Percentiles rank a stretch among this genome's conserved stretches.
Conservation (phyloP, 2,888 invertebrate species). For the Tryphoninae sp. region DNA sequence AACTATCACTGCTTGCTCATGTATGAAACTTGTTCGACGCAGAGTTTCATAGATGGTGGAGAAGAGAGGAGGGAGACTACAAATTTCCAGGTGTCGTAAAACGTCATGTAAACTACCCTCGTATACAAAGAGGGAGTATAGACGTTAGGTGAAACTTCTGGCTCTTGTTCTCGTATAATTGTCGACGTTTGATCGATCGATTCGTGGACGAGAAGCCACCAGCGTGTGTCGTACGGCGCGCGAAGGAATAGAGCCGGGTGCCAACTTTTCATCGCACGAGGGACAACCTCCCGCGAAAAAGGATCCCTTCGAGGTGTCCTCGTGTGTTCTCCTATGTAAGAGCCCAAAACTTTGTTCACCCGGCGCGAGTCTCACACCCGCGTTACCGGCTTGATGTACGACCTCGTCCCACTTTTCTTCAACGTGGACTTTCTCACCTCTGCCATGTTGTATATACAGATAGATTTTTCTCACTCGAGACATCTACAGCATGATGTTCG, state of each 20-base stretch:
- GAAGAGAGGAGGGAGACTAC: not conserved
- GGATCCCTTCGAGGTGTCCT: no score
- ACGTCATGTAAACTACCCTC: not conserved
- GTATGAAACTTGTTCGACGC: no score
- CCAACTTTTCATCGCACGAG: no score
- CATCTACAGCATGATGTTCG: slow-evolving; percentile 13
- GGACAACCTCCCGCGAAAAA: no score
- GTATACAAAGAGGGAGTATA: not conserved
- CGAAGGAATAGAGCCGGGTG: not conserved
- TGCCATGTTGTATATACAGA: slow-evolving; percentile 25
- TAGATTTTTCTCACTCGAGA: slow-evolving; percentile 33
- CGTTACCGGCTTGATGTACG: slow-evolving; percentile 54
- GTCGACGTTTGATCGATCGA: slow-evolving; percentile 44
- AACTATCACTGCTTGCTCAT: no score
- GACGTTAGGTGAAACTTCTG: not conserved
- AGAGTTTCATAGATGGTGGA: no score
- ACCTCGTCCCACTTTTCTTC: slow-evolving; percentile 59
- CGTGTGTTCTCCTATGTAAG: not conserved
- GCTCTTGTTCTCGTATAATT: slow-evolving; percentile 21
- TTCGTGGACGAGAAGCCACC: not conserved
- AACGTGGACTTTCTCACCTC: slow-evolving; percentile 39
- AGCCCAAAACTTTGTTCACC: slow-evolving; percentile 32
- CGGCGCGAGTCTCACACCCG: slow-evolving; percentile 3
- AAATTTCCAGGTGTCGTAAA: not conserved
- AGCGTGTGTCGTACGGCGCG: slow-evolving; percentile 10